Evolutionary conservation across 2,888 invertebrate genomes (phyloP), one percentile per base, ranked within the genome.

Genomic region (Odontocerum albicorne): DNA sequence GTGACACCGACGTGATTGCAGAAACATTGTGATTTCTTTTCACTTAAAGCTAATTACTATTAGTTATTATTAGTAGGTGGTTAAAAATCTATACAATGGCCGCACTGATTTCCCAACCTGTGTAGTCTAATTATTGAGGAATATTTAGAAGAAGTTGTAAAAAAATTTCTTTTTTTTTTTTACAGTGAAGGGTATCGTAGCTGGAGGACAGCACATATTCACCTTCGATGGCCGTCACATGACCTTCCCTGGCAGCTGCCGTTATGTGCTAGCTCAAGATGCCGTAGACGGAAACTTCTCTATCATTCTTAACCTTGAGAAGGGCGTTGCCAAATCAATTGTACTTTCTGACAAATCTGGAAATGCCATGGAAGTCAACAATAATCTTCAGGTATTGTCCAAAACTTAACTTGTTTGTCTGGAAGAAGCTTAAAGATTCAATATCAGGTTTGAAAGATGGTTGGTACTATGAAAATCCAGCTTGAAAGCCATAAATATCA

Each of bases 281-380:
- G 86, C 87, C 65, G 82, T 86, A 12, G 87, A 94, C 69, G 85
- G 90, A 58, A 92, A 93, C 78, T 96, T 96, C 79, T 87, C 90
- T 0, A 78, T 95, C 4, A 76, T 87, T 46, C 82, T 86, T 8
- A 87, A 88, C 64, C 82, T 90, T 49, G 77, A 80, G 33, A 83
- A 85, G 61, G 88, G 88, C n/a, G 77, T 78, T 42, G 75, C 90
- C 15, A 81, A 84, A 63, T 79, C 86, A 1, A 71, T 93, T 22
- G 80, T 84, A 3, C 66, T 92, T n/a, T 80, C 84, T 10, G 88
- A 90, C 67, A 83, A 85, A 63, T 77, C 79, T 31, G 86, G 86
- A 39, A 73, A 76, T 46, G 75, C 85, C 33, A 71, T 86, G 36
- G 86, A 87, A 64, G 69, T 89, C 1, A 80, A 80, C 64, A 77